These are phyloP conservation scores for Chelonus insularis DNA, from an alignment of 1,140 invertebrate genomes.

Conservation along the genomic window DNA sequence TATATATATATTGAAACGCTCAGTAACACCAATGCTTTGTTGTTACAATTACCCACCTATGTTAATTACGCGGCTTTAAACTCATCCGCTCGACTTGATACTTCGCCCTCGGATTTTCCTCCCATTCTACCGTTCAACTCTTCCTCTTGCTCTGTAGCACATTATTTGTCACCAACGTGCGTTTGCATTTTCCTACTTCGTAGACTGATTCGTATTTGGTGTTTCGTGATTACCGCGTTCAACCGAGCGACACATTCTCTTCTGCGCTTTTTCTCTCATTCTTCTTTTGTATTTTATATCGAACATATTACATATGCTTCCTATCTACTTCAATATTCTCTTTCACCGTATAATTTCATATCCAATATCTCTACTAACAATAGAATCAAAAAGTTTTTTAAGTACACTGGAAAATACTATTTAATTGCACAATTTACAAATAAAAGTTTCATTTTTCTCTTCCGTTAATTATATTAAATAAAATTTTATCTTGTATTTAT, in stretches of 20 bases:
- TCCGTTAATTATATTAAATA: no score
- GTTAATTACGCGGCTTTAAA: slow-evolving; percentile 44
- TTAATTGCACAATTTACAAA: no score
- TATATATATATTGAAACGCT: slow-evolving; percentile 13
- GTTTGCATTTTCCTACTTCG: slow-evolving; percentile 25
- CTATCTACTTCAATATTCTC: background rate
- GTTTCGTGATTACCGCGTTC: slow-evolving; percentile 46
- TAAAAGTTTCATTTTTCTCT: no score
- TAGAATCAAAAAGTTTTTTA: background rate
- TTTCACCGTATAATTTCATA: background rate
- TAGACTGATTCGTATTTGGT: slow-evolving; percentile 39
- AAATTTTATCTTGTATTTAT: no score
- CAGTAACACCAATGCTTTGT: slow-evolving; percentile 25
- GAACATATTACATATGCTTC: background rate
- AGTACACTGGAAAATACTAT: no score
- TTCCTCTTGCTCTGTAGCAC: slow-evolving; percentile 26
- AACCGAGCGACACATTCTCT: slow-evolving; percentile 41
- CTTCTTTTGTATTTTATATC: background rate
- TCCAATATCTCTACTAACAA: background rate
- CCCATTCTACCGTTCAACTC: background rate
- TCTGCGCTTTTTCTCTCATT: slow-evolving; percentile 2
- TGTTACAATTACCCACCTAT: slow-evolving; percentile 46
- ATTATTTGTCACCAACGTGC: slow-evolving; percentile 10
- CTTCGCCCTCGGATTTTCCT: slow-evolving; percentile 28
- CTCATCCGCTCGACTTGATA: slow-evolving; percentile 24